Conservation (phyloP, 1,140 invertebrate genomes). For the Platorchestia sp. region DNA sequence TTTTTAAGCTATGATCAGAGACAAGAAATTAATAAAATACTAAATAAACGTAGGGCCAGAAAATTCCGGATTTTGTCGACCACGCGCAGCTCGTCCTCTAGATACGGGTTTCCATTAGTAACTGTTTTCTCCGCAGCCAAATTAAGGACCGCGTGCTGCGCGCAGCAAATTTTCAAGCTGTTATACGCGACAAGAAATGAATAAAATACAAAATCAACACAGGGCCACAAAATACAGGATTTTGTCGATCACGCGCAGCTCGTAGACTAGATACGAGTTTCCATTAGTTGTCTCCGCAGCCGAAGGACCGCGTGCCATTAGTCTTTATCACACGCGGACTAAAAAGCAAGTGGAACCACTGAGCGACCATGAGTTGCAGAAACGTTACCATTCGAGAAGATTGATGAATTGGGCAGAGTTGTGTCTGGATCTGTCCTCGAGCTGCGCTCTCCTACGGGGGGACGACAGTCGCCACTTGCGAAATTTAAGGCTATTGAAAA, state of each 20-base stretch:
- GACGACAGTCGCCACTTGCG: neutral
- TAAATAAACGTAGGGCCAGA: too few species aligned
- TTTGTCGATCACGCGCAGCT: neutral
- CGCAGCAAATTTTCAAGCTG: too few species aligned
- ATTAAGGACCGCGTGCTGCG: too few species aligned
- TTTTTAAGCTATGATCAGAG: too few species aligned
- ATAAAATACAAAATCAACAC: too few species aligned
- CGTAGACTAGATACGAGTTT: neutral
- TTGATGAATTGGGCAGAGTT: neutral
- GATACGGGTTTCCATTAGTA: too few species aligned
- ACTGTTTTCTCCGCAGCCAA: too few species aligned
- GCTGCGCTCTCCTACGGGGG: neutral
- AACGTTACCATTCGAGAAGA: neutral
- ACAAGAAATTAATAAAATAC: too few species aligned
- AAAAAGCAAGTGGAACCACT: neutral
- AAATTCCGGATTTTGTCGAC: too few species aligned
- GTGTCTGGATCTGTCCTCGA: neutral
- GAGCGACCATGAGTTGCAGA: conserved; percentile 50
- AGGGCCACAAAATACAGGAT: neutral
- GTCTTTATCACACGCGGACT: neutral
- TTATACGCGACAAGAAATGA: too few species aligned
- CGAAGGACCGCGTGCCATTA: neutral
- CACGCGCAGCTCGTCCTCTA: too few species aligned
- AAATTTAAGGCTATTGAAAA: neutral
- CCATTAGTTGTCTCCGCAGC: conserved; percentile 7